Evolutionary conservation across 2,797 vertebrate genomes (phyloP), one percentile per base, ranked within the genome.

Genomic region (Helarctos malayanus): DNA sequence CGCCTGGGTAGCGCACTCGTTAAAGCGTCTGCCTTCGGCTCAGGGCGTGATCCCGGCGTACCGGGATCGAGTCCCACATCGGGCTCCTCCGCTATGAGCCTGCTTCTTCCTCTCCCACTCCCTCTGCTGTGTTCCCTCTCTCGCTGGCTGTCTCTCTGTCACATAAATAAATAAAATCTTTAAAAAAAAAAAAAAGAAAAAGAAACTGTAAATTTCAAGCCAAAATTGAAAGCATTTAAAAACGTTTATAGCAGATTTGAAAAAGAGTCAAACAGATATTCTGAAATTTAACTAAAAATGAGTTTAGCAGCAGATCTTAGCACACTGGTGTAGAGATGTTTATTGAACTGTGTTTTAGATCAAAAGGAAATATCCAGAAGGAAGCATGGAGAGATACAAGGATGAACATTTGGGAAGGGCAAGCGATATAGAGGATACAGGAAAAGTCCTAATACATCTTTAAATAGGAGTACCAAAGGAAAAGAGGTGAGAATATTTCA

Each of bases 261-360:
- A 92, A 95, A 87, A 90, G 59, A 93, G 54, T 21, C 11, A 59
- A 23, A 32, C 29, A 71, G 89, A 82, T 82, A 80, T 71, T 56
- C 49, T 94, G 63, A 81, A 94, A 63, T 52, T 49, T 21, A 81
- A 35, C 12, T 89, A 56, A 59, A 83, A 32, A 29, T 32, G 57
- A 65, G 25, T 79, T 93, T 38, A 89, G 25, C 15, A 85, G 52
- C 49, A 69, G n/a, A 69, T 94, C 47, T 52, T 54, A 41, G 47
- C 29, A 75, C 2, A 15, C 52, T 89, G 73, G 7, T 63, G 2
- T 94, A 57, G 65, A 91, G 38, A 84, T n/a, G 38, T 41, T 75
- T 38, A 57, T 23, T 76, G 38, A 81, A 35, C 19, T 81, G 16
- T 29, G 76, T 69, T 79, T 94, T 49, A 59, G 11, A 8, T 92